Percentiles rank a stretch among this genome's conserved stretches.
phyloP scores from a whole-genome alignment of 2,113 vertebrate species.

The Sturnira hondurensis region DNA sequence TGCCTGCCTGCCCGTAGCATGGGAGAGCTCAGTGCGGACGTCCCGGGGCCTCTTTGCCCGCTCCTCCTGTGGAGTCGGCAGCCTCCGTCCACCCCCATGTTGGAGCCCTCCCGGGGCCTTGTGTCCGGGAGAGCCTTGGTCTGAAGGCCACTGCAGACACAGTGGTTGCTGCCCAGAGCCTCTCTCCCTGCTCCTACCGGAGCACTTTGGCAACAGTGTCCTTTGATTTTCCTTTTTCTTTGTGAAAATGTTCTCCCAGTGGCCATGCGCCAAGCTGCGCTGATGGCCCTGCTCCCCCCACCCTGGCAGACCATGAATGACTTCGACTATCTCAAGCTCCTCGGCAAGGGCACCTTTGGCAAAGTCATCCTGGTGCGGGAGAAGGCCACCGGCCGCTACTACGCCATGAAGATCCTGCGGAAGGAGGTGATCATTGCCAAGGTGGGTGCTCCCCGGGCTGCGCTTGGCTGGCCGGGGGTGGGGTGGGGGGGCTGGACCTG shows the following conservation, averaged over 20 bases:
- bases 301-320: conserved; percentile 92
- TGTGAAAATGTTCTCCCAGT: neutral
- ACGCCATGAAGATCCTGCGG: conserved; percentile 96
- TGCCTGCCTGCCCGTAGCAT: neutral
- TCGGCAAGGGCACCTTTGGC: conserved; percentile 97
- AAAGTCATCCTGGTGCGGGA: conserved; percentile 96
- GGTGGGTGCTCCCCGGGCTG: conserved; percentile 68
- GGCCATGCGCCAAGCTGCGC: neutral
- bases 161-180: neutral
- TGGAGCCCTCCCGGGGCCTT: neutral
- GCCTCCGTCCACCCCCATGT: neutral
- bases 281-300: neutral
- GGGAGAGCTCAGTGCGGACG: neutral
- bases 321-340: conserved; percentile 96
- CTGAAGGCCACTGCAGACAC: neutral
- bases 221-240: conserved; percentile 24
- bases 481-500: rapidly evolving
- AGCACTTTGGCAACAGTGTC: neutral
- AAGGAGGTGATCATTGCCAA: conserved; percentile 98
- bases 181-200: neutral
- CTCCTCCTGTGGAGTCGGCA: rapidly evolving
- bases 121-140: neutral
- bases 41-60: neutral
- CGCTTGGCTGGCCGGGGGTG: rapidly evolving
- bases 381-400: conserved; percentile 92